Percentiles rank a stretch among this genome's conserved stretches.
Evolutionary conservation across 2,113 vertebrate species (phyloP).

Genomic region (Ptyas mucosa): DNA sequence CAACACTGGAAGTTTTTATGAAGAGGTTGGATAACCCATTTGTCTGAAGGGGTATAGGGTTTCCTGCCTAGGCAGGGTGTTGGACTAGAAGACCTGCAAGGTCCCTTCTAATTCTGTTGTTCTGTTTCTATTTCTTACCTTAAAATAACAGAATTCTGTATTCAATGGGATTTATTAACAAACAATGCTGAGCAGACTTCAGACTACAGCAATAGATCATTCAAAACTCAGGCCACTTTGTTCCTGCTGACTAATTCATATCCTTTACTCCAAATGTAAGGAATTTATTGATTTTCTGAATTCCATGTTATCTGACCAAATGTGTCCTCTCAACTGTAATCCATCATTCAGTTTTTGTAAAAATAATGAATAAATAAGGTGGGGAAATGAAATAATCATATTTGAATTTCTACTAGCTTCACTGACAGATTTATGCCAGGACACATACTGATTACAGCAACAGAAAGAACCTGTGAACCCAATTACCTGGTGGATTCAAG

Average conservation of each 20-base stretch:
- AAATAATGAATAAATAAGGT: background rate
- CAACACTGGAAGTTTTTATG: too few relatives aligned
- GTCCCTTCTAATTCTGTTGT: too few relatives aligned
- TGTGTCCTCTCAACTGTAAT: conserved; percentile 16
- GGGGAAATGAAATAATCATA: conserved; percentile 22
- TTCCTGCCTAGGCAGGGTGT: too few relatives aligned
- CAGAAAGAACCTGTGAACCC: background rate
- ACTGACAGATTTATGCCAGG: background rate
- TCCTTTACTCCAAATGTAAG: conserved; percentile 45
- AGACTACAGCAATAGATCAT: conserved; percentile 47
- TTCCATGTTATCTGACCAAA: conserved; percentile 38
- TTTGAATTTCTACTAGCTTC: background rate
- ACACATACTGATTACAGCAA: background rate
- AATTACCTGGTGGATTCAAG: background rate
- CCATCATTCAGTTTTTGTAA: conserved; percentile 24
- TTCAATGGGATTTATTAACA: background rate
- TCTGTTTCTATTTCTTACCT: too few relatives aligned
- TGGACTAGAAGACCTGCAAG: too few relatives aligned
- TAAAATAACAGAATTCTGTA: background rate
- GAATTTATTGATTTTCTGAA: conserved; percentile 53
- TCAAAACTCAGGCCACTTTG: conserved; percentile 46
- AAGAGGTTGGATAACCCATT: too few relatives aligned
- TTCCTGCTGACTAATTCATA: conserved; percentile 57
- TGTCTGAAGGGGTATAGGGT: too few relatives aligned
- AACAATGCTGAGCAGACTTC: background rate